phyloP scores from a whole-genome alignment of 2,113 vertebrate genomes.

The Oenanthe melanoleuca region DNA sequence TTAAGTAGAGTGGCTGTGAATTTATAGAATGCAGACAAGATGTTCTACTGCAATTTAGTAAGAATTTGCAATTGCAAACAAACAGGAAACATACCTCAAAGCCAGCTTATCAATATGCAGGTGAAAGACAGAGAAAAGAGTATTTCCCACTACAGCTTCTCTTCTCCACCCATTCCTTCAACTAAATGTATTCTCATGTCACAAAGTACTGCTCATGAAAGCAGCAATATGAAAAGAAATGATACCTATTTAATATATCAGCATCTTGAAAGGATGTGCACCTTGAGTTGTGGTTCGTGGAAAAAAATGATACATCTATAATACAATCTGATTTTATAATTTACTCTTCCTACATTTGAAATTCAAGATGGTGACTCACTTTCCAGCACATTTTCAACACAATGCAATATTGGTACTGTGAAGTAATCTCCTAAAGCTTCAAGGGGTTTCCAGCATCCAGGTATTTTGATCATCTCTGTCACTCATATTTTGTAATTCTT shows the following conservation, averaged over 20 bases:
- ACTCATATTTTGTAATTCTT: background rate
- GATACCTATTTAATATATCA: background rate
- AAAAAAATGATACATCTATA: background rate
- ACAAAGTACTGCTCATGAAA: background rate
- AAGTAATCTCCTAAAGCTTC: background rate
- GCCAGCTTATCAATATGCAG: slow-evolving; percentile 15
- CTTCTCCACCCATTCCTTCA: background rate
- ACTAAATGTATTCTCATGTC: background rate
- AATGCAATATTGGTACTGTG: background rate
- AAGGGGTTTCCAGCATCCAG: background rate
- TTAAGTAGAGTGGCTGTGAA: slow-evolving; percentile 64
- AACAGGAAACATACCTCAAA: slow-evolving; percentile 40
- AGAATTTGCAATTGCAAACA: slow-evolving; percentile 57
- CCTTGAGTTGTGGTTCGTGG: background rate
- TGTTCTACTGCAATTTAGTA: slow-evolving; percentile 60
- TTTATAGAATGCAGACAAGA: slow-evolving; percentile 67
- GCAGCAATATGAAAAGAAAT: background rate
- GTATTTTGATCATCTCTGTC: background rate
- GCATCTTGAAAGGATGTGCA: background rate
- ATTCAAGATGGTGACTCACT: background rate
- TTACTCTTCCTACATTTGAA: background rate
- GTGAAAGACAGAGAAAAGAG: background rate
- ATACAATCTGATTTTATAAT: background rate
- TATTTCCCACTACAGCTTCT: background rate
- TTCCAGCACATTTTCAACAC: background rate